Percentiles rank a stretch among this genome's conserved stretches.
phyloP scores from a whole-genome alignment of 2,888 invertebrate genomes.

The Acholoe squamosa region DNA sequence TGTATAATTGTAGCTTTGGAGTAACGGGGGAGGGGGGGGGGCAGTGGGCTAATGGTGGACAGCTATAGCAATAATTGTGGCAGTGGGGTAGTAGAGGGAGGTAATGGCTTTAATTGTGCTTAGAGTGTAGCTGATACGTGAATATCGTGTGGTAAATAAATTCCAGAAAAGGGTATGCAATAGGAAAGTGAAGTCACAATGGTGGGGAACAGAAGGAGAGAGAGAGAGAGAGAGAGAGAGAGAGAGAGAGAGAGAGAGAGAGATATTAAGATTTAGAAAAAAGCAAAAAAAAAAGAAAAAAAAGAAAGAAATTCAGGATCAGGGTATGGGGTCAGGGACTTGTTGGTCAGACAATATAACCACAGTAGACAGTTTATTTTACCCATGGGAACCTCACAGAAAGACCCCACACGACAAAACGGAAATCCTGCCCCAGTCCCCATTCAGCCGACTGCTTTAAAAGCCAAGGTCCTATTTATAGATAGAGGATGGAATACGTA shows the following conservation, averaged over 20 bases:
- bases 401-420: not conserved
- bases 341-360: not conserved
- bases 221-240: too few relatives aligned
- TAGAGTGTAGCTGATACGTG: too few relatives aligned
- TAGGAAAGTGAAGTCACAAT: too few relatives aligned
- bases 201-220: too few relatives aligned
- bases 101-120: too few relatives aligned
- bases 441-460: not conserved
- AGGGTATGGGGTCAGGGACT: not conserved
- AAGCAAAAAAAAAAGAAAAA: too few relatives aligned
- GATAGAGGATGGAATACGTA: not conserved
- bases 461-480: not conserved
- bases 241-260: too few relatives aligned
- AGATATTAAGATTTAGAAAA: too few relatives aligned
- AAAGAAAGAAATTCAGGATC: too few relatives aligned
- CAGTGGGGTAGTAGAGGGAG: not conserved
- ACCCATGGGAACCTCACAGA: not conserved
- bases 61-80: not conserved
- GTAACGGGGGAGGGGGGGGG: not conserved
- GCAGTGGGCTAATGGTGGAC: not conserved
- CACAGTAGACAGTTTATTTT: not conserved
- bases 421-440: not conserved
- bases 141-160: too few relatives aligned
- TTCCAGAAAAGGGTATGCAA: too few relatives aligned
- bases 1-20: too few relatives aligned